Evolutionary conservation across 2,888 invertebrate genomes (phyloP).

Genomic region (Asteroscopus sphinx): DNA sequence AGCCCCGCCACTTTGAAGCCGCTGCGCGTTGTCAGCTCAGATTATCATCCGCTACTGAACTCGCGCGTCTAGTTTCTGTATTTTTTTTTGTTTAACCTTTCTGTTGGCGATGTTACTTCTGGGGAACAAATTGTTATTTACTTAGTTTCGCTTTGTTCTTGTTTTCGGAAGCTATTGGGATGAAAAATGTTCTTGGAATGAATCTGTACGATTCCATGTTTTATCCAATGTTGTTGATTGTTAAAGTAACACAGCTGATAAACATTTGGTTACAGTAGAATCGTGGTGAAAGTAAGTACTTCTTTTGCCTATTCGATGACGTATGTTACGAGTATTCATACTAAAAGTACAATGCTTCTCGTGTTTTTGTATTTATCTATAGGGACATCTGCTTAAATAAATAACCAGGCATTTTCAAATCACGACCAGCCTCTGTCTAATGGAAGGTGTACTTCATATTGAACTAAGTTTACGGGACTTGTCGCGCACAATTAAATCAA

Average conservation of each 20-base stretch:
- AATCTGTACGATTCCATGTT: constrained; percentile 21
- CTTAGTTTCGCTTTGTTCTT: constrained; percentile 47
- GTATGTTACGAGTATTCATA: no score
- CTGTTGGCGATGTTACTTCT: constrained; percentile 59
- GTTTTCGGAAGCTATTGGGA: constrained; percentile 51
- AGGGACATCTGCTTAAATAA: no score
- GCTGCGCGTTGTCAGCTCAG: constrained; percentile 67
- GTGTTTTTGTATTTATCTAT: no score
- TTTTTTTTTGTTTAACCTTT: constrained; percentile 53
- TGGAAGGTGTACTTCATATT: no score
- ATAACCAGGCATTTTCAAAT: no score
- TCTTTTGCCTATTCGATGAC: no score
- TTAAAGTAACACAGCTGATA: constrained; percentile 14
- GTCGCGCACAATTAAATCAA: no score
- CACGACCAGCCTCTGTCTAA: no score
- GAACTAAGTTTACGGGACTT: no score
- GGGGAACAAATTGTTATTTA: constrained; percentile 55
- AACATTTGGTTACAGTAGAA: no score
- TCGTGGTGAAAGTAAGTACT: no score
- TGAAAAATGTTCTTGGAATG: constrained; percentile 44
- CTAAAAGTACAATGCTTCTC: no score
- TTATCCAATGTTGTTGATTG: constrained; percentile 9
- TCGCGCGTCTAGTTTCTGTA: constrained; percentile 51
- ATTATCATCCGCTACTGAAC: constrained; percentile 68
- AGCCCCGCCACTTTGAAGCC: constrained; percentile 59